These are phyloP conservation scores for Mola mola DNA, from an alignment of 2,113 vertebrate species.

Conservation along the genomic window DNA sequence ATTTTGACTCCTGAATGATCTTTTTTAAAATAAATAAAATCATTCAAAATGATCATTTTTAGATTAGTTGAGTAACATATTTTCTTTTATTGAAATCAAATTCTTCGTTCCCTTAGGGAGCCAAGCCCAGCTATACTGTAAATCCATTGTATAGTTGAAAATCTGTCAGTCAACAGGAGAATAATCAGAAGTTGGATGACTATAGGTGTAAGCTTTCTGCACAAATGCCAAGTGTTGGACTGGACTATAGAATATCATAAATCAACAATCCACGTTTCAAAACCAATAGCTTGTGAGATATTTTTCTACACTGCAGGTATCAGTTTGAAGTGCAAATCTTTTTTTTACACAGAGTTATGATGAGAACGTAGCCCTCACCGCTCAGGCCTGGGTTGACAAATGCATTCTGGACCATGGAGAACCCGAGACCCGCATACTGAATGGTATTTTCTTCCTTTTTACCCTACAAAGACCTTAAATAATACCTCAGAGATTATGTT, in stretches of 20 bases:
- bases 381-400: slow-evolving; percentile 70
- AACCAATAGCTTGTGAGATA: not conserved
- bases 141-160: not conserved
- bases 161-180: not conserved
- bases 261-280: not conserved
- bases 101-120: no score
- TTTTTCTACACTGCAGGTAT: not conserved
- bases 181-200: slow-evolving; percentile 5
- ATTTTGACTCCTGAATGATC: no score
- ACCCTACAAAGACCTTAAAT: not conserved
- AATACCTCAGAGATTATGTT: not conserved
- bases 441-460: slow-evolving; percentile 40
- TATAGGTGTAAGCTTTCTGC: no score
- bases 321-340: not conserved
- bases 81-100: no score
- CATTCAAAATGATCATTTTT: no score
- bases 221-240: no score
- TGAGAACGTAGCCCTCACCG: slow-evolving; percentile 37
- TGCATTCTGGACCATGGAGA: slow-evolving; percentile 69
- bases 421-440: slow-evolving; percentile 46
- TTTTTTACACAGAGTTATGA: slow-evolving; percentile 62
- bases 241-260: no score
- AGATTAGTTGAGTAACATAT: no score
- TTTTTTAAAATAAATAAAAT: no score
- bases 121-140: not conserved